Conservation (phyloP, 2,113 vertebrate species). For the Upupa epops region DNA sequence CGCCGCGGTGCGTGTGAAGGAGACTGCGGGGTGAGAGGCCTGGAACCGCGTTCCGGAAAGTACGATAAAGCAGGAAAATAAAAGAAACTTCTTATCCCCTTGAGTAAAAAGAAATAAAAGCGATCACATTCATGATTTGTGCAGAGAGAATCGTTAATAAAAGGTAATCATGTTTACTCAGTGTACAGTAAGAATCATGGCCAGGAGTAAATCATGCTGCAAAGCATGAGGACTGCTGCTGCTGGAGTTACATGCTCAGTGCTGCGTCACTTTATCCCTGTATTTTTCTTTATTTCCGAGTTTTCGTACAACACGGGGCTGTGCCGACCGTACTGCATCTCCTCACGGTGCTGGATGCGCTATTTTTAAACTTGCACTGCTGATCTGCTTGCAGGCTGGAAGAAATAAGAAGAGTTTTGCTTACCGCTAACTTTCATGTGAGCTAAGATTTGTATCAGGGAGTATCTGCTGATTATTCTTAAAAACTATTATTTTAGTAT, state of each 20-base stretch:
- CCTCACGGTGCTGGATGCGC: background rate
- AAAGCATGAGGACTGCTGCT: background rate
- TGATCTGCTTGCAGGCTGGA: background rate
- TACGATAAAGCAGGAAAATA: background rate
- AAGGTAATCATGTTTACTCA: background rate
- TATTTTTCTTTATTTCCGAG: background rate
- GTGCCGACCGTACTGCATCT: background rate
- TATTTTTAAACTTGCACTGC: background rate
- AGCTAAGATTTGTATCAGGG: background rate
- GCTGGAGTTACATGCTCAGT: background rate
- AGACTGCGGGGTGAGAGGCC: background rate
- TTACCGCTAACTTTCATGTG: background rate
- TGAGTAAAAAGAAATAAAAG: background rate
- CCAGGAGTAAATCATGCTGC: background rate
- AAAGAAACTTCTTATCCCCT: background rate
- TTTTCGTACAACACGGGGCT: background rate
- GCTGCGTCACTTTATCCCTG: background rate
- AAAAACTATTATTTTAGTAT: background rate
- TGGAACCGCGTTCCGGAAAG: background rate
- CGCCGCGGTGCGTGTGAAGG: background rate
- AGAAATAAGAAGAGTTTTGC: background rate
- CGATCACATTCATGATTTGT: too few species aligned
- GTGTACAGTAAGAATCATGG: too few species aligned
- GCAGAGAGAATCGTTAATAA: accelerated
- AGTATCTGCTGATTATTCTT: background rate